Percentiles rank a stretch among this genome's conserved stretches.
phyloP scores from a whole-genome alignment of 2,113 vertebrate genomes.

The Bungarus multicinctus region DNA sequence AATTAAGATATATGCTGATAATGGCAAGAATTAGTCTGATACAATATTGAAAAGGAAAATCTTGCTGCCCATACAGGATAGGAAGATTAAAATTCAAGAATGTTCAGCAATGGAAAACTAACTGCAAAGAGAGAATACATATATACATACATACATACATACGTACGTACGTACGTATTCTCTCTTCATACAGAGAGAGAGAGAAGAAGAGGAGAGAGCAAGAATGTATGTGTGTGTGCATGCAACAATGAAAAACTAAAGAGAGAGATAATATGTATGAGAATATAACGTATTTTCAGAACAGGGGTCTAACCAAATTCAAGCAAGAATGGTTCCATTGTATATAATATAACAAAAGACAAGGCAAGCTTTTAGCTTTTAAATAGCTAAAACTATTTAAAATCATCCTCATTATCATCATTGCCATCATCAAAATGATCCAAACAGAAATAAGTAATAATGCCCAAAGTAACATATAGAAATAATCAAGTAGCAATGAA shows the following conservation, averaged over 20 bases:
- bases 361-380: neutral
- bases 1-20: neutral
- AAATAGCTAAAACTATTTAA: neutral
- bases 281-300: neutral
- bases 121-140: no score
- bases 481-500: neutral
- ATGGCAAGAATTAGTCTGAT: neutral
- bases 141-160: no score
- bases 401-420: neutral
- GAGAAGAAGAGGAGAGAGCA: no score
- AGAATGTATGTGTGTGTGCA: no score
- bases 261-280: no score
- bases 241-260: no score
- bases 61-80: neutral
- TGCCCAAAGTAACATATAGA: neutral
- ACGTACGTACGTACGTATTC: no score
- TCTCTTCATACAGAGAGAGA: no score
- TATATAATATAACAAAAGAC: neutral
- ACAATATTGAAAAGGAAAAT: neutral
- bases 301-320: neutral
- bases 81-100: neutral
- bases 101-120: neutral
- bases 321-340: neutral
- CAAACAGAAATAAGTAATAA: neutral
- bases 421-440: no score